Evolutionary conservation across 64 coral and sea anemone species (phyloP).

Genomic region (Stichodactyla helianthus): DNA sequence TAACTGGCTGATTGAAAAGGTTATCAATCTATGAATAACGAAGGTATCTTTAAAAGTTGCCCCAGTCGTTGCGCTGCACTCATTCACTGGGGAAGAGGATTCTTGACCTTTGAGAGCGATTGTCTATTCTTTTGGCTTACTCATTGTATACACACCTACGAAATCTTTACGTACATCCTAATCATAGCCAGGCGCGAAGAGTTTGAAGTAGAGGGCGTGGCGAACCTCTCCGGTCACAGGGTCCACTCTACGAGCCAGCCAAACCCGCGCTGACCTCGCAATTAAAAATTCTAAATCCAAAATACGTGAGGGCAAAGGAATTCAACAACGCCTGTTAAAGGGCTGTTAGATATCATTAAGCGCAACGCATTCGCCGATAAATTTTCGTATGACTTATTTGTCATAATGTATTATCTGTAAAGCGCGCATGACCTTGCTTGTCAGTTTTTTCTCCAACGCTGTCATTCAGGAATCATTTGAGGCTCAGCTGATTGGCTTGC

Average conservation of each 20-base stretch:
- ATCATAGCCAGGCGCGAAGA: neutral
- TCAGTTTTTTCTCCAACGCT: neutral
- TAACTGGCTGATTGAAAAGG: neutral
- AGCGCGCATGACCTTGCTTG: constrained; percentile 1
- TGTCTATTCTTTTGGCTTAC: neutral
- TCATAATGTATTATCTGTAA: constrained; percentile 6
- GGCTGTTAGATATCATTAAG: constrained; percentile 2
- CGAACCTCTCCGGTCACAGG: neutral
- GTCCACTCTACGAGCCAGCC: neutral
- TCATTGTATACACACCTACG: neutral
- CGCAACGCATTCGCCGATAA: neutral
- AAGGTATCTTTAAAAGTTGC: neutral
- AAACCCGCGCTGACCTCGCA: neutral
- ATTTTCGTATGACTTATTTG: neutral
- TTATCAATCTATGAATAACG: neutral
- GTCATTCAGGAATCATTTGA: constrained; percentile 10
- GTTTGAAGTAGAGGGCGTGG: constrained; percentile 18
- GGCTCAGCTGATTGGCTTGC: neutral
- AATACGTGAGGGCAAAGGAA: neutral
- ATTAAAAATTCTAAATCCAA: neutral
- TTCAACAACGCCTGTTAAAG: neutral
- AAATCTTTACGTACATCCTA: neutral
- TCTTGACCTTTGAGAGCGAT: neutral
- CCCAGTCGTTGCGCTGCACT: neutral
- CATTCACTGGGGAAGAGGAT: neutral